These are phyloP conservation scores for Larimichthys polyactis DNA, from an alignment of 2,113 vertebrate genomes.

Conservation along the genomic window DNA sequence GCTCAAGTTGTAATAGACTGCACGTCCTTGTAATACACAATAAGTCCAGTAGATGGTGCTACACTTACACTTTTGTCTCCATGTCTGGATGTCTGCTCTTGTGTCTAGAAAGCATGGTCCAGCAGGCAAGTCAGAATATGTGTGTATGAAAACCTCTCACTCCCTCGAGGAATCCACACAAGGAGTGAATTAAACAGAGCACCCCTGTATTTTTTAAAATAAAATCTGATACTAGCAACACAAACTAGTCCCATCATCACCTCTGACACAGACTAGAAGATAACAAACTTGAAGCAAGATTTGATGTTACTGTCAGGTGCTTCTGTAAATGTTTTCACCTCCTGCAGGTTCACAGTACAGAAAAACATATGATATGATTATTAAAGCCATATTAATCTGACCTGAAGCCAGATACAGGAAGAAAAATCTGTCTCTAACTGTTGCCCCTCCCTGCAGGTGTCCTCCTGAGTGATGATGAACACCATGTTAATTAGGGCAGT, in stretches of 20 bases:
- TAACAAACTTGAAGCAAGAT: not conserved
- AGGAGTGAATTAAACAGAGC: conserved; percentile 9
- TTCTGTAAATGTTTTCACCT: not conserved
- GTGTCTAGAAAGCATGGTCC: conserved; percentile 58
- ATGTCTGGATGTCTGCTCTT: conserved; percentile 15
- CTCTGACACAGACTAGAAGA: not conserved
- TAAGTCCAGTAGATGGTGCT: conserved; percentile 64
- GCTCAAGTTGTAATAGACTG: not conserved
- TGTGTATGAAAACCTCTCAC: conserved; percentile 3
- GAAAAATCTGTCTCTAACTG: conserved; percentile 6
- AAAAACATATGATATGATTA: not conserved
- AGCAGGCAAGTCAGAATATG: conserved; percentile 10
- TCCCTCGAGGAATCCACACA: conserved; percentile 20
- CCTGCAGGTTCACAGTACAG: not conserved
- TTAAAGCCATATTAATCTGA: not conserved
- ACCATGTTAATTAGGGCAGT: conserved; percentile 53
- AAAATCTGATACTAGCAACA: not conserved
- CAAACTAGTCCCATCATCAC: not conserved
- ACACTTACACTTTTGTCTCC: conserved; percentile 7
- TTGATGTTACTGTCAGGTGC: not conserved
- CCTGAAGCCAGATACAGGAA: not conserved
- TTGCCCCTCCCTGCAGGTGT: conserved; percentile 57
- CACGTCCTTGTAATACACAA: conserved; percentile 35
- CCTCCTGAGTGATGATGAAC: conserved; percentile 48
- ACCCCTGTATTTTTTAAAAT: conserved; percentile 7